These are phyloP conservation scores for Elachura formosa DNA, from an alignment of 2,113 vertebrate species.

Conservation along the genomic window DNA sequence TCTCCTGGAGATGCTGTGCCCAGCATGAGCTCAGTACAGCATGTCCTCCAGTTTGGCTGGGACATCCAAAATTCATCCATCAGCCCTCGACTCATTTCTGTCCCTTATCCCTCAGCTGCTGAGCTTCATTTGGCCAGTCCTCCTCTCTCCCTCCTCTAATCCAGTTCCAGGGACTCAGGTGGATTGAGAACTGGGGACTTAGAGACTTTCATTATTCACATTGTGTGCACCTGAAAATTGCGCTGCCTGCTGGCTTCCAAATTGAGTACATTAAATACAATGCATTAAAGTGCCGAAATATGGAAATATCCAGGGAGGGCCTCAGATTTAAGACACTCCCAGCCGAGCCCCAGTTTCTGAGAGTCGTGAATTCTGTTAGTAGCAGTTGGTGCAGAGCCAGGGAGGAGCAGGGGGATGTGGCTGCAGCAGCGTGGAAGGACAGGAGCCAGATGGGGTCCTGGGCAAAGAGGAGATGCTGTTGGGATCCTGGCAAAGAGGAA, in stretches of 20 bases:
- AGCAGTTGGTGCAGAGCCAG: background rate
- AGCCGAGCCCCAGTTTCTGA: background rate
- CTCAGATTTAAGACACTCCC: background rate
- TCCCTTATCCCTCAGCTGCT: background rate
- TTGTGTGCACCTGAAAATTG: conserved; percentile 11
- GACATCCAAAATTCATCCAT: background rate
- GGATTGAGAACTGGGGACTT: background rate
- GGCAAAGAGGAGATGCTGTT: background rate
- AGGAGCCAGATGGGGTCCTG: background rate
- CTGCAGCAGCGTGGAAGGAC: background rate
- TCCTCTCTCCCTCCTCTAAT: background rate
- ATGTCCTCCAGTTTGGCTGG: background rate
- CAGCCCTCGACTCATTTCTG: background rate
- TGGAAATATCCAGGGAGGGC: background rate
- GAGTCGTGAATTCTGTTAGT: background rate
- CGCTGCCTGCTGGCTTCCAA: conserved; percentile 30
- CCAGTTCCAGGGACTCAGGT: conserved; percentile 15
- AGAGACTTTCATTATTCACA: background rate
- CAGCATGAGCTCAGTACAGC: background rate
- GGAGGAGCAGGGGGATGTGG: background rate
- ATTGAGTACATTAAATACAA: conserved; percentile 27
- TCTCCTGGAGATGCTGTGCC: background rate
- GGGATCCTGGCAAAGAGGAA: background rate
- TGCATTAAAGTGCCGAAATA: conserved; percentile 12
- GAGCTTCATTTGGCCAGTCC: background rate